Conservation (phyloP, 2,888 invertebrate genomes). For the Salticus scenicus region DNA sequence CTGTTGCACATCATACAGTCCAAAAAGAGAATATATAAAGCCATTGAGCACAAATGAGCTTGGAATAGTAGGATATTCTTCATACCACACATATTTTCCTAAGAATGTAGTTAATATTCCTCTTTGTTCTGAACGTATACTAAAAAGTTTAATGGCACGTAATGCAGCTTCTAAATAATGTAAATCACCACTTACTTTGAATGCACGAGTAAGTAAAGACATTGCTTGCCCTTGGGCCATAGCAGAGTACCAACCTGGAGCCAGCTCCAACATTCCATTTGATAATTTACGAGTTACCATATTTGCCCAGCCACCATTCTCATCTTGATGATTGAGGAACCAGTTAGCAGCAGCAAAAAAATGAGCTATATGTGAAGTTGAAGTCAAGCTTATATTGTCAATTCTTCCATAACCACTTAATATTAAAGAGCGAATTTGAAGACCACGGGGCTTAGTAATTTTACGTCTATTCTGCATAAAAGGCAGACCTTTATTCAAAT, state of each 20-base stretch:
- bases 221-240: slow-evolving; percentile 98
- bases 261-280: slow-evolving; percentile 85
- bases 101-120: slow-evolving; percentile 91
- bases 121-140: slow-evolving; percentile 83
- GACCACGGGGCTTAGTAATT: slow-evolving; percentile 56
- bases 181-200: slow-evolving; percentile 80
- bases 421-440: slow-evolving; percentile 69
- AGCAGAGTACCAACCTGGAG: slow-evolving; percentile 95
- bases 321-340: slow-evolving; percentile 91
- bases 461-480: slow-evolving; percentile 65
- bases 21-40: slow-evolving; percentile 96
- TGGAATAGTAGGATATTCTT: slow-evolving; percentile 98
- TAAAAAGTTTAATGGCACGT: slow-evolving; percentile 86
- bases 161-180: slow-evolving; percentile 88
- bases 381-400: slow-evolving; percentile 86
- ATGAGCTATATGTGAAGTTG: slow-evolving; percentile 90
- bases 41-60: slow-evolving; percentile 97
- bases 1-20: slow-evolving; percentile 93
- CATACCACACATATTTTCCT: slow-evolving; percentile 94
- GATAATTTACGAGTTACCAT: slow-evolving; percentile 83
- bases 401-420: slow-evolving; percentile 84
- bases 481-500: slow-evolving; percentile 90
- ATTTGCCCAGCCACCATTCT: slow-evolving; percentile 94
- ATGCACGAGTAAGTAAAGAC: slow-evolving; percentile 92
- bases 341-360: slow-evolving; percentile 95